These are phyloP conservation scores for Percina caprodes DNA, from an alignment of 2,113 vertebrate genomes.

Conservation along the genomic window DNA sequence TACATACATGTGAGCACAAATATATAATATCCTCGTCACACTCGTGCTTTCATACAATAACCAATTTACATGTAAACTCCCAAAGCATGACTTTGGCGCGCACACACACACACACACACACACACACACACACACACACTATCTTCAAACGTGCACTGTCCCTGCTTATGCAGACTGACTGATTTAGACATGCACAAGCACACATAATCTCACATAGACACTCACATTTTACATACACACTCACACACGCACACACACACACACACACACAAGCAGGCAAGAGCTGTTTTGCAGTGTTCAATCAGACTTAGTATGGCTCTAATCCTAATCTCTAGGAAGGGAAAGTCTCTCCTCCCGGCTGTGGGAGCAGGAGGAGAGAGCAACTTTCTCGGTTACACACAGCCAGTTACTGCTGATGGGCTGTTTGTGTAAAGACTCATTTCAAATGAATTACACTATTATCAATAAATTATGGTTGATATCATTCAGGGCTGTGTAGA, in stretches of 20 bases:
- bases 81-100: not conserved
- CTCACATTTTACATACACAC: constrained; percentile 21
- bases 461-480: constrained; percentile 38
- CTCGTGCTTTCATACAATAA: not conserved
- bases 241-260: constrained; percentile 5
- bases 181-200: constrained; percentile 26
- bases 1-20: constrained; percentile 43
- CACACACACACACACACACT: not conserved
- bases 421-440: constrained; percentile 45
- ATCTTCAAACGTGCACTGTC: constrained; percentile 5
- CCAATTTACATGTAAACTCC: constrained; percentile 41
- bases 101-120: not conserved
- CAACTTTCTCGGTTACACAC: constrained; percentile 49
- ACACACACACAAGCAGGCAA: constrained; percentile 36
- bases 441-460: constrained; percentile 38
- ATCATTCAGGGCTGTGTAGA: constrained; percentile 25
- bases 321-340: constrained; percentile 79
- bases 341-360: constrained; percentile 63
- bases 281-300: constrained; percentile 70
- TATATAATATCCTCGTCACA: constrained; percentile 25
- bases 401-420: constrained; percentile 35
- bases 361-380: constrained; percentile 52
- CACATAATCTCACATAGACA: constrained; percentile 33
- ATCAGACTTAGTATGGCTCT: constrained; percentile 76
- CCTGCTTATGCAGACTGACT: constrained; percentile 10